phyloP scores from a whole-genome alignment of 2,888 invertebrate genomes.

The Ophion obscuratus region DNA sequence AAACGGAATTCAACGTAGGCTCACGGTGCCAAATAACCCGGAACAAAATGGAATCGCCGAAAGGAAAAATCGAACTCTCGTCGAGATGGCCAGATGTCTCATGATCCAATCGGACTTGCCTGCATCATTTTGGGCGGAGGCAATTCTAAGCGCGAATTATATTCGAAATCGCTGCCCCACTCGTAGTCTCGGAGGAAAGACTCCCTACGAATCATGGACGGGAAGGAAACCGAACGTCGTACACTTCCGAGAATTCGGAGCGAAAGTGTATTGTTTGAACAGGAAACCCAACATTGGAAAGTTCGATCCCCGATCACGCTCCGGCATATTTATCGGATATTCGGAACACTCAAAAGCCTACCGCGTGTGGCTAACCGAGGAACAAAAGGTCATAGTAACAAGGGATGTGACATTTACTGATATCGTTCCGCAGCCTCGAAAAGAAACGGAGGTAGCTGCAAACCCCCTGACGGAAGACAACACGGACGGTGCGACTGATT shows the following conservation, averaged over 20 bases:
- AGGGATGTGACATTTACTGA: conserved; percentile 13
- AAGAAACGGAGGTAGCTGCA: too few relatives aligned
- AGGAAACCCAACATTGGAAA: conserved; percentile 21
- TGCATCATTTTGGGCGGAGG: conserved; percentile 46
- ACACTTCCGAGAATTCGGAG: conserved; percentile 23
- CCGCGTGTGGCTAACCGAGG: conserved; percentile 25
- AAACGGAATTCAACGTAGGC: conserved; percentile 36
- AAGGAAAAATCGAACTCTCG: conserved; percentile 37
- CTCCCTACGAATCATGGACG: conserved; percentile 23
- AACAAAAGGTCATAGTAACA: not conserved
- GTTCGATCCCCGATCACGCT: conserved; percentile 13
- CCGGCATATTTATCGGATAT: conserved; percentile 33
- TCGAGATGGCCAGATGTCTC: conserved; percentile 48
- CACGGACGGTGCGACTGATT: too few relatives aligned
- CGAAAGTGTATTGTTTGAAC: conserved; percentile 5
- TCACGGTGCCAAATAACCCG: conserved; percentile 35
- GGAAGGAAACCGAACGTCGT: not conserved
- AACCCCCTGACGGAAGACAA: too few relatives aligned
- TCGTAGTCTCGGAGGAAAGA: conserved; percentile 6
- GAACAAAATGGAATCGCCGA: conserved; percentile 51
- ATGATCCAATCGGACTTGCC: conserved; percentile 14
- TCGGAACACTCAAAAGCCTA: conserved; percentile 1
- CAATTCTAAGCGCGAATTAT: conserved; percentile 27
- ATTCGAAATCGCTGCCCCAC: conserved; percentile 47
- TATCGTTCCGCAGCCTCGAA: too few relatives aligned